phyloP scores from a whole-genome alignment of 2,797 vertebrate species.

The Mormyrops boulengeri region DNA sequence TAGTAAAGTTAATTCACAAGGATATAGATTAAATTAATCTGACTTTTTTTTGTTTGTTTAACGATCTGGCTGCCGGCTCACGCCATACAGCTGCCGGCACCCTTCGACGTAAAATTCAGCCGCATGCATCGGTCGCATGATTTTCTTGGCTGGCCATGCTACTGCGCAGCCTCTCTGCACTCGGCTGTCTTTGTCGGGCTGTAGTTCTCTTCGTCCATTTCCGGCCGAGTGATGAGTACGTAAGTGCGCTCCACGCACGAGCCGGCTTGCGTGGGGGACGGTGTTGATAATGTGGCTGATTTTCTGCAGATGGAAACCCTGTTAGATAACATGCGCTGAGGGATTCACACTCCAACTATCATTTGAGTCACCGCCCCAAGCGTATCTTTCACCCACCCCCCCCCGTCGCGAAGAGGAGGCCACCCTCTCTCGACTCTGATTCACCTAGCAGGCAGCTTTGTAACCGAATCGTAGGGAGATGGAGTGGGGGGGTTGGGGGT shows the following conservation, averaged over 20 bases:
- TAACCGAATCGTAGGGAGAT: neutral
- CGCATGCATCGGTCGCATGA: neutral
- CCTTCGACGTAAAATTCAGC: neutral
- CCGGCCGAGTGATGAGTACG: neutral
- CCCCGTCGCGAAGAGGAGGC: neutral
- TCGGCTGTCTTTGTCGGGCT: neutral
- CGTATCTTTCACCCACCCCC: neutral
- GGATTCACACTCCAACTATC: neutral
- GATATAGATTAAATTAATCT: constrained; percentile 7
- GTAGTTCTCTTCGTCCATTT: neutral
- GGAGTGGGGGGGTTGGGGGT: neutral
- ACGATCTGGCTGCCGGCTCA: neutral
- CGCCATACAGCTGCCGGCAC: neutral
- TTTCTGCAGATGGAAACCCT: neutral
- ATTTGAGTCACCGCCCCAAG: neutral
- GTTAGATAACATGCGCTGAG: neutral
- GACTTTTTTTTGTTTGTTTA: neutral
- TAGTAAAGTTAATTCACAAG: constrained; percentile 7
- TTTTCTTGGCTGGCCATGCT: neutral
- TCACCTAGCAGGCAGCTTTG: neutral
- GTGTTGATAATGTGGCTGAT: neutral
- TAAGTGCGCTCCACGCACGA: neutral
- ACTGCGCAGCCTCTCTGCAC: neutral
- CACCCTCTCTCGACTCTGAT: neutral
- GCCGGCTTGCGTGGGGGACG: neutral